Evolutionary conservation across 1,140 invertebrate genomes (phyloP).

Genomic region (Hylyphantes graminicola): DNA sequence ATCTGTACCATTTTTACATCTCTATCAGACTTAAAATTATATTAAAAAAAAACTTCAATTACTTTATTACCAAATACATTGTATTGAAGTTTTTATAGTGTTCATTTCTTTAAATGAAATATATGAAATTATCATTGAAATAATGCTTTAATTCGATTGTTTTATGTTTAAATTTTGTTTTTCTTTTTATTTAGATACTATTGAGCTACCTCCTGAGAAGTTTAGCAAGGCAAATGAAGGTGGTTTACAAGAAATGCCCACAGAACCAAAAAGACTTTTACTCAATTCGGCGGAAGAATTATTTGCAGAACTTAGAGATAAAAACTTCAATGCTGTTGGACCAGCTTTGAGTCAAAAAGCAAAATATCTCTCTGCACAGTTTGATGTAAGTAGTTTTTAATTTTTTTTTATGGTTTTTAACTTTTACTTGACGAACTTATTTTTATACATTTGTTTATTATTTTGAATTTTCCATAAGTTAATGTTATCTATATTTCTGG

Average conservation of each 20-base stretch:
- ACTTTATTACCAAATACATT: too few species aligned
- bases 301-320: conserved; percentile 88
- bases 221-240: conserved; percentile 79
- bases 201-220: conserved; percentile 85
- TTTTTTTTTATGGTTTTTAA: not conserved
- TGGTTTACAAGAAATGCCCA: conserved; percentile 72
- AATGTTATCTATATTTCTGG: too few species aligned
- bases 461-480: too few species aligned
- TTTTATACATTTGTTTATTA: too few species aligned
- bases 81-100: too few species aligned
- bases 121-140: too few species aligned
- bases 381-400: conserved; percentile 72
- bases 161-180: not conserved
- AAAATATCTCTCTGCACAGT: conserved; percentile 83
- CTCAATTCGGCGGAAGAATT: conserved; percentile 92
- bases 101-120: too few species aligned
- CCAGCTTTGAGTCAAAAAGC: conserved; percentile 87
- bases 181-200: conserved; percentile 75
- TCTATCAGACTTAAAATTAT: too few species aligned
- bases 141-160: conserved; percentile 10
- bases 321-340: conserved; percentile 93
- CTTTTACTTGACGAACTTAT: not conserved
- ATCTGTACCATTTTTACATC: too few species aligned
- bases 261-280: conserved; percentile 84
- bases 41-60: too few species aligned